phyloP scores from a whole-genome alignment of 2,888 invertebrate species.

The Amphimallon solstitiale region DNA sequence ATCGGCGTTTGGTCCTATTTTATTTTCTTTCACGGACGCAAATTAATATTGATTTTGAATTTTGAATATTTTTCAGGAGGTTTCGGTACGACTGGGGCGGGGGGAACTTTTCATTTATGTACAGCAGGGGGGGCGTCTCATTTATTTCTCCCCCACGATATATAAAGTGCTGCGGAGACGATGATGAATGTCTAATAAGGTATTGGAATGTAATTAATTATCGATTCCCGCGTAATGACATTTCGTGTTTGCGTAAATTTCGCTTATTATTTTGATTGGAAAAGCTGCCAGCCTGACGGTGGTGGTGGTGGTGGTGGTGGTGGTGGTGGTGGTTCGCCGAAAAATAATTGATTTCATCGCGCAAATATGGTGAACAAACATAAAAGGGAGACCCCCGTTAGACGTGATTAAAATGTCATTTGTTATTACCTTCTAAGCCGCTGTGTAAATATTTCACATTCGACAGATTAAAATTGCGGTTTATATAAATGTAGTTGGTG shows the following conservation, averaged over 20 bases:
- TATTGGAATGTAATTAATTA: conserved; percentile 23
- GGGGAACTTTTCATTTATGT: background rate
- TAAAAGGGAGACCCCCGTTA: background rate
- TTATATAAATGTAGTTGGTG: too few species aligned
- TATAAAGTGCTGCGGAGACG: background rate
- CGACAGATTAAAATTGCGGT: too few species aligned
- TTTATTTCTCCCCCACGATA: background rate
- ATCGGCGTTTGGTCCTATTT: background rate
- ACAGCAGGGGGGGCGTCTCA: background rate
- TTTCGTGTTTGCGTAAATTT: conserved; percentile 20
- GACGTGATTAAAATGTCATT: conserved; percentile 1
- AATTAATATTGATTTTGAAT: conserved; percentile 25
- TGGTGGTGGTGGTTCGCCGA: too few species aligned
- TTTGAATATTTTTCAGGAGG: conserved; percentile 7
- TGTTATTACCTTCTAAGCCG: background rate
- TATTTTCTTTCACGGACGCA: conserved; percentile 16
- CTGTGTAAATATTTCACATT: too few species aligned
- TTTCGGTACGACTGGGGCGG: too few species aligned
- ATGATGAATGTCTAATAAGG: conserved; percentile 28
- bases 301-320: too few species aligned
- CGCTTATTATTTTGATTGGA: conserved; percentile 16
- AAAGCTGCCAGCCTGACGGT: too few species aligned
- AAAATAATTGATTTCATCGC: conserved; percentile 11
- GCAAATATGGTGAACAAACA: background rate
- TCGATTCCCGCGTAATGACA: conserved; percentile 23